A percentile compares a stretch with the other conserved stretches of the same genome.
Conservation (phyloP, 2,113 vertebrate species). For the Labrus mixtus region DNA sequence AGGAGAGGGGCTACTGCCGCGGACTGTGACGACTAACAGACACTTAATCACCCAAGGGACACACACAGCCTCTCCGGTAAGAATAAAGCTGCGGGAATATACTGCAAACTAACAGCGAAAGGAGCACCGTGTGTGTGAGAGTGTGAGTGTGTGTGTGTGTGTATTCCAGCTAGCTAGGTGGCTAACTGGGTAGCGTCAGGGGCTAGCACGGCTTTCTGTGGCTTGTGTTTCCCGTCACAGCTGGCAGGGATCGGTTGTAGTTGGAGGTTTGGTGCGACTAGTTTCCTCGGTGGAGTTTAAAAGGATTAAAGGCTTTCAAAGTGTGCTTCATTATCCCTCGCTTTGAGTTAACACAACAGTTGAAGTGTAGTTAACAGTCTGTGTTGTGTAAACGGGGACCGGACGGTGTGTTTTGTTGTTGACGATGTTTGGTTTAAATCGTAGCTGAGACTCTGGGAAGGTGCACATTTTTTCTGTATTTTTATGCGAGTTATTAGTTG, state of each 20-base stretch:
- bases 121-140: too few species aligned
- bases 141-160: neutral
- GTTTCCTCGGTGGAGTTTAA: neutral
- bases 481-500: neutral
- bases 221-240: conserved; percentile 23
- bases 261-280: neutral
- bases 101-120: neutral
- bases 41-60: neutral
- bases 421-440: rapidly evolving
- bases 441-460: neutral
- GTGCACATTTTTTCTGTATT: too few species aligned
- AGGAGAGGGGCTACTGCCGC: neutral
- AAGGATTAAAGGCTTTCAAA: neutral
- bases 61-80: neutral
- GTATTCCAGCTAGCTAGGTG: conserved; percentile 39
- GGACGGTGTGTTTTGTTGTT: neutral
- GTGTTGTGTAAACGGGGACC: too few species aligned
- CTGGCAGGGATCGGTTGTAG: conserved; percentile 26
- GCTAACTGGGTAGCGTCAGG: conserved; percentile 18
- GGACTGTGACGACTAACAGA: neutral
- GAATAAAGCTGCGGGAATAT: neutral
- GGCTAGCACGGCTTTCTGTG: conserved; percentile 30
- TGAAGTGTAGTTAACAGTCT: neutral
- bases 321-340: neutral
- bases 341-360: neutral